Conservation (phyloP, 2,888 invertebrate genomes). For the Nebria brevicollis region DNA sequence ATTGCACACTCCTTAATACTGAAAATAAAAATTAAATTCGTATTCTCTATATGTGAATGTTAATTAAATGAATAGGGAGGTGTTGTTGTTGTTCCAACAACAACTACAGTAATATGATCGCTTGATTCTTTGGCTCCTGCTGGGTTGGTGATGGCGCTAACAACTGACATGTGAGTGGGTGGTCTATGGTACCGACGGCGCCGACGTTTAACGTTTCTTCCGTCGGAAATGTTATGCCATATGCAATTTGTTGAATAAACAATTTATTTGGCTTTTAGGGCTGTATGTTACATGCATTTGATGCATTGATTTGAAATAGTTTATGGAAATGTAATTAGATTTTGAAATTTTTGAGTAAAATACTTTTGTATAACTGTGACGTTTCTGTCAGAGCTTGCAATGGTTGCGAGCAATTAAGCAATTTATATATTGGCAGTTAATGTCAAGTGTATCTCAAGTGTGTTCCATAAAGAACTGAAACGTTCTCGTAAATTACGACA, state of each 20-base stretch:
- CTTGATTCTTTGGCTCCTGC: neutral
- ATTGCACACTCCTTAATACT: slow-evolving; percentile 60
- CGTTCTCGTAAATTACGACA: too few species aligned
- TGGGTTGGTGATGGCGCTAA: neutral
- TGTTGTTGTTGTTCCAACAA: neutral
- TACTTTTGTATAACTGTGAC: too few species aligned
- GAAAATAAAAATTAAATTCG: slow-evolving; percentile 49
- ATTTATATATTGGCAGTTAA: slow-evolving; percentile 32
- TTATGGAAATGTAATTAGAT: too few species aligned
- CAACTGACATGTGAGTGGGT: neutral
- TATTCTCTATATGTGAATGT: neutral
- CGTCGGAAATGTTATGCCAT: neutral
- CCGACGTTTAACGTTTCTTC: neutral
- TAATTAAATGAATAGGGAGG: neutral
- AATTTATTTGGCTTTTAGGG: neutral
- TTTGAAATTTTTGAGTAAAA: too few species aligned
- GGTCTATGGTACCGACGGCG: neutral
- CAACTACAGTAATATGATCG: neutral
- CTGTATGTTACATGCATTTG: neutral
- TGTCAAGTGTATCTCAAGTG: slow-evolving; percentile 26
- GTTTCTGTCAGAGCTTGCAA: too few species aligned
- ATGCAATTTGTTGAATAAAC: neutral
- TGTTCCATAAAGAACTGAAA: too few species aligned
- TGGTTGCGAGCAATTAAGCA: slow-evolving; percentile 2
- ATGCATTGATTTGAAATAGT: too few species aligned